Conservation (phyloP, 1,140 invertebrate genomes). For the Venturia canescens region DNA sequence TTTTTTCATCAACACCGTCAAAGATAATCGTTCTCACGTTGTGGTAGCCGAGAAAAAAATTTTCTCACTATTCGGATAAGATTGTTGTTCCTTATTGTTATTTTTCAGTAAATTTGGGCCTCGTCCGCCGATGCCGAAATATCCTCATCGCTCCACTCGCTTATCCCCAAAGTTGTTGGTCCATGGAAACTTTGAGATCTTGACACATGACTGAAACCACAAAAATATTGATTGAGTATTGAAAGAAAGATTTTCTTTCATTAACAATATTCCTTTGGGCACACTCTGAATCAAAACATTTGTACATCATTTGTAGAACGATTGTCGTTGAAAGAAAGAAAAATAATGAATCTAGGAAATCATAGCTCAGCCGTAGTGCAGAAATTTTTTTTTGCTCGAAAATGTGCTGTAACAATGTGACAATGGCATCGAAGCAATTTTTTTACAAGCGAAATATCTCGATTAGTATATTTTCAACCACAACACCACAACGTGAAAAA, state of each 20-base stretch:
- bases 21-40: not conserved
- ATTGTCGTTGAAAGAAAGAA: not conserved
- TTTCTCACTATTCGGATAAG: not conserved
- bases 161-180: constrained; percentile 62
- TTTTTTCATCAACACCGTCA: not conserved
- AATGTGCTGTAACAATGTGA: not conserved
- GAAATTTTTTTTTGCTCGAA: too few species aligned
- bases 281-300: not conserved
- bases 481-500: too few species aligned
- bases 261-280: not conserved
- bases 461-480: too few species aligned
- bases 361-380: too few species aligned
- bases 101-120: constrained; percentile 55
- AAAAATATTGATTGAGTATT: constrained; percentile 36
- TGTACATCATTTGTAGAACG: not conserved
- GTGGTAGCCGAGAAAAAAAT: not conserved
- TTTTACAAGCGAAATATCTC: not conserved
- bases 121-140: constrained; percentile 67
- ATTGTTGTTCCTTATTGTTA: not conserved
- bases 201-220: constrained; percentile 73
- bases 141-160: constrained; percentile 68
- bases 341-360: not conserved
- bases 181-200: constrained; percentile 80
- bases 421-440: not conserved
- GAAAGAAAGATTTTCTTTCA: not conserved